Percentiles rank a stretch among this genome's conserved stretches.
Evolutionary conservation across 2,797 vertebrate species (phyloP).

Genomic region (Falco columbarius): DNA sequence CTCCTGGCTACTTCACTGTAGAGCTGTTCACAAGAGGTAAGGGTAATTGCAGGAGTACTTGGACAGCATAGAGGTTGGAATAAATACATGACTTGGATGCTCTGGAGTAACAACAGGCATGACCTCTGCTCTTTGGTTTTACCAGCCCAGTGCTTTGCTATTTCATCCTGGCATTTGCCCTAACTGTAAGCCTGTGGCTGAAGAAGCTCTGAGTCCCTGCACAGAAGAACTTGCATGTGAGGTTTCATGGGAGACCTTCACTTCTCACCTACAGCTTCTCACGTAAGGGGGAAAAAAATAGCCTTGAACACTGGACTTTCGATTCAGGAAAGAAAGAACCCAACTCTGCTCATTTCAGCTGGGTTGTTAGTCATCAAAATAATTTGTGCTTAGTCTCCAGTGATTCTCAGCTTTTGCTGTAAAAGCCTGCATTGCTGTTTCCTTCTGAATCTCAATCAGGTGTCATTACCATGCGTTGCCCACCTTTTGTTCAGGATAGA

Average conservation of each 20-base stretch:
- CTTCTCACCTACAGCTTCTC: background rate
- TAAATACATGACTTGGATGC: background rate
- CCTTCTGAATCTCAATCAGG: constrained; percentile 49
- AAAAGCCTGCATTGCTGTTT: constrained; percentile 18
- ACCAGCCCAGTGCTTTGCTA: background rate
- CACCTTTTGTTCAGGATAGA: constrained; percentile 33
- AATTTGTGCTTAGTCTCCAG: background rate
- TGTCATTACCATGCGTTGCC: background rate
- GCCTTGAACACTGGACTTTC: background rate
- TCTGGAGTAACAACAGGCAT: background rate
- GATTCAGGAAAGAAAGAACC: background rate
- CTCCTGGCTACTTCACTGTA: background rate
- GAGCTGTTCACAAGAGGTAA: background rate
- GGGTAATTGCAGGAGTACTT: background rate
- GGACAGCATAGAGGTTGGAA: background rate
- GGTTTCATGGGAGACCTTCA: background rate
- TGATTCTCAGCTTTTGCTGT: background rate
- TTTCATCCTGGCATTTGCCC: background rate
- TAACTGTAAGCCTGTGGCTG: background rate
- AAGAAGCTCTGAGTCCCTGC: background rate
- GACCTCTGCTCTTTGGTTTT: background rate
- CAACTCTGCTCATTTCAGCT: background rate
- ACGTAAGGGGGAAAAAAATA: background rate
- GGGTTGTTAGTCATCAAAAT: background rate
- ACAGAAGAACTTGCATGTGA: background rate